Evolutionary conservation across 2,797 vertebrate genomes (phyloP), one percentile per base, ranked within the genome.

Genomic region (Onychomys arenicola): DNA sequence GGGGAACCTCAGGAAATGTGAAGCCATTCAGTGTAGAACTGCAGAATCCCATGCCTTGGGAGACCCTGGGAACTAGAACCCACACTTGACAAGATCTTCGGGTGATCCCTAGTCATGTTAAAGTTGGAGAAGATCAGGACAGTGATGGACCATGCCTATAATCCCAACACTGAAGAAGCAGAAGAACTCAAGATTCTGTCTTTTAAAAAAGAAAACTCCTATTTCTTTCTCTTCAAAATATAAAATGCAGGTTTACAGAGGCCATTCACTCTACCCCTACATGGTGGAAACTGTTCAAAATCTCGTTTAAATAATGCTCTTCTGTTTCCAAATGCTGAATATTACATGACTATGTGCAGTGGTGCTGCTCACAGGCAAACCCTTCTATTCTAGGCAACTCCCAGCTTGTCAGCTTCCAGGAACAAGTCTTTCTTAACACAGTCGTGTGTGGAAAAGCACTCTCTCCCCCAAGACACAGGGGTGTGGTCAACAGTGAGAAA

Each of bases 341-440:
- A 37, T 61, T 69, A 32, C 67, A 21, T 61, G 84, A 89, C 93
- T 97, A 55, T 94, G 83, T 93, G 93, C 96, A 93, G 93, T 63
- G 63, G 34, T 29, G n/a, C 57, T 90, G 49, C 94, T 97, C 61
- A 43, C 91, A 91, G 90, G 92, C 95, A 92, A 95, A 49, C 55
- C 40, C 80, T 87, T 92, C 71, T 43, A 93, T 92, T 97, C 93
- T 85, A 91, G 95, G 88, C 92, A 89, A 61, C 75, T 93, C 90
- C 88, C 71, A 95, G 93, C 87, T 90, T 83, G 84, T 88, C 90
- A 80, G 93, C 55, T 82, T 96, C 75, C 85, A 95, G 69, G 76
- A 95, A 93, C 25, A 76, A 93, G 73, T 27, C 86, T 97, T 96
- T 94, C 86, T 86, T 95, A 95, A 97, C 94, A 96, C 94, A 96